These are phyloP conservation scores for Crotalus horridus DNA, from an alignment of 2,113 vertebrate species.

Conservation along the genomic window DNA sequence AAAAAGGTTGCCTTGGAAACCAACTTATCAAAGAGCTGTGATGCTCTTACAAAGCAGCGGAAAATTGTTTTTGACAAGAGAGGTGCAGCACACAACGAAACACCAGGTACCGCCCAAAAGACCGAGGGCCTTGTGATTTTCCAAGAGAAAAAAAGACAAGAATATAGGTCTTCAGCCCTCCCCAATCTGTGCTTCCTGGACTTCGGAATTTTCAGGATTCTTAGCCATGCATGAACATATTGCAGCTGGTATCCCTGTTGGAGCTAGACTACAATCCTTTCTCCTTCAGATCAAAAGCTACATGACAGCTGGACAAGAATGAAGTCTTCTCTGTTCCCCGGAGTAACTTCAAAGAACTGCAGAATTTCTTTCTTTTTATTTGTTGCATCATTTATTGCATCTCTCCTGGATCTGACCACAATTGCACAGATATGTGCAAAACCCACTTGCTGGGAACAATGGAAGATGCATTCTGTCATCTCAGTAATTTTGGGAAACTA, in stretches of 20 bases:
- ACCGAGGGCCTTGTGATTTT: not conserved
- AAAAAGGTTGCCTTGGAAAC: slow-evolving; percentile 28
- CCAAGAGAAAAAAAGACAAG: not conserved
- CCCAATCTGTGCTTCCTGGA: not conserved
- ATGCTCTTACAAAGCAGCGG: not conserved
- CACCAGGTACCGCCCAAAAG: not conserved
- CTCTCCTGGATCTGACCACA: not conserved
- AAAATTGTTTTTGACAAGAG: not conserved
- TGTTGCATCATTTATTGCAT: not conserved
- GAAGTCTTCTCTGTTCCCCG: not conserved
- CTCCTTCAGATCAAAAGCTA: not conserved
- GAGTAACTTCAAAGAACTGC: not conserved
- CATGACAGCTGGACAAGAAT: not conserved
- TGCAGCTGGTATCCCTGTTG: not conserved
- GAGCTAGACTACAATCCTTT: not conserved
- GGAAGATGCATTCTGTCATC: not conserved
- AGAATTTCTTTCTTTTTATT: not conserved
- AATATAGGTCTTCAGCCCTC: not conserved
- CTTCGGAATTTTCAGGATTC: not conserved
- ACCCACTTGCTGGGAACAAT: not conserved
- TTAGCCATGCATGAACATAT: not conserved
- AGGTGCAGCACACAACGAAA: too few relatives aligned
- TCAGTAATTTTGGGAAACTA: not conserved
- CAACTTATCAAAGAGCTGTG: not conserved
- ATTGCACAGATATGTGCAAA: not conserved